phyloP scores from a whole-genome alignment of 2,113 vertebrate genomes.

The Tupaia chinensis region DNA sequence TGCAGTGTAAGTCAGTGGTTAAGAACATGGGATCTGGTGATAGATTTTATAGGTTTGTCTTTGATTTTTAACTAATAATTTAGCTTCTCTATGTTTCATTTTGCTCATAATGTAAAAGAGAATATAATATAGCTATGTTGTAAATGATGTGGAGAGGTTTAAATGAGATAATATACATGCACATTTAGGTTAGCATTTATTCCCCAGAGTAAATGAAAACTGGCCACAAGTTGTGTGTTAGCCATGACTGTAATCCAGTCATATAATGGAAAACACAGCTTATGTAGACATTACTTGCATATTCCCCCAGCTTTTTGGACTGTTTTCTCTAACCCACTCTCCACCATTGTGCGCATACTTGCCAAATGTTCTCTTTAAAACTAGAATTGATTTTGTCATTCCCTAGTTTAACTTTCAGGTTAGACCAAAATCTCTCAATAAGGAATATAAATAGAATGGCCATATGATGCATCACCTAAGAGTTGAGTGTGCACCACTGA shows the following conservation, averaged over 20 bases:
- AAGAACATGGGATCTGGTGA: not conserved
- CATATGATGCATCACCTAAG: not conserved
- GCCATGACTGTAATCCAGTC: not conserved
- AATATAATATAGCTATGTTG: not conserved
- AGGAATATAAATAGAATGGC: not conserved
- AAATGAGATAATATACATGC: not conserved
- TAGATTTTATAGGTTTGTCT: not conserved
- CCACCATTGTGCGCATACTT: not conserved
- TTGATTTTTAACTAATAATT: not conserved
- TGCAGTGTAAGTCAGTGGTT: not conserved
- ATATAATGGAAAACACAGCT: not conserved
- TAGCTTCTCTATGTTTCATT: constrained; percentile 1
- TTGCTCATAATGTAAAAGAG: not conserved
- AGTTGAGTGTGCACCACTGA: not conserved
- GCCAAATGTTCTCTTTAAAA: not conserved
- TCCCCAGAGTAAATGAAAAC: not conserved
- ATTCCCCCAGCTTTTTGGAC: not conserved
- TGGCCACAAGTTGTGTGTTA: not conserved
- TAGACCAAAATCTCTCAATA: not conserved
- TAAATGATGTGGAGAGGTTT: not conserved
- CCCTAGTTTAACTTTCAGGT: not conserved
- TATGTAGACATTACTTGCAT: not conserved
- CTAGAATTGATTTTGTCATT: not conserved
- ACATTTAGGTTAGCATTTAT: not conserved
- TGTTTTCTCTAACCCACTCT: not conserved